Evolutionary conservation across 2,888 invertebrate genomes (phyloP).

Genomic region (Erebia epiphron): DNA sequence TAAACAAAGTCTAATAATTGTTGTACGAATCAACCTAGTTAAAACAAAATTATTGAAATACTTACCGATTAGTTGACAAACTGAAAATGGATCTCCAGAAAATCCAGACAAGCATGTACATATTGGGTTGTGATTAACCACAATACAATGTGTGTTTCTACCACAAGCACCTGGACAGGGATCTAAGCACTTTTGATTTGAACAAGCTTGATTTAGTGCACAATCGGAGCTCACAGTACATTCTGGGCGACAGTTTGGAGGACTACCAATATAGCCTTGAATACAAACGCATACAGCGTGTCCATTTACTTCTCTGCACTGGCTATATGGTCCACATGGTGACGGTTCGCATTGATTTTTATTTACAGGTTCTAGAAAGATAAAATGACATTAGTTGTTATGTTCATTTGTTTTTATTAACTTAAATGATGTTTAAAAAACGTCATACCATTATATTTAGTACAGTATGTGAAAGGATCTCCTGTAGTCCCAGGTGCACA

Average conservation of each 20-base stretch:
- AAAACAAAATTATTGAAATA: slow-evolving; percentile 35
- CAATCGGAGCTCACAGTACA: slow-evolving; percentile 91
- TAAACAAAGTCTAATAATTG: not conserved
- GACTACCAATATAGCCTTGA: slow-evolving; percentile 85
- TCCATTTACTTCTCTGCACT: slow-evolving; percentile 86
- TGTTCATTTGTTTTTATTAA: not conserved
- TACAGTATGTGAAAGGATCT: slow-evolving; percentile 85
- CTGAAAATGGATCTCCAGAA: slow-evolving; percentile 89
- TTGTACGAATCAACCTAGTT: not conserved
- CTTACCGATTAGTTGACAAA: slow-evolving; percentile 82
- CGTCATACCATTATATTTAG: slow-evolving; percentile 59
- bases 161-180: slow-evolving; percentile 91
- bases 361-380: slow-evolving; percentile 51
- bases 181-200: slow-evolving; percentile 88
- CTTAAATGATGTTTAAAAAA: not conserved
- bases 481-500: slow-evolving; percentile 86
- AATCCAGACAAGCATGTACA: slow-evolving; percentile 85
- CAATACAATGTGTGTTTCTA: slow-evolving; percentile 80
- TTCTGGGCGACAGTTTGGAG: slow-evolving; percentile 90
- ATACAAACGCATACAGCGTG: slow-evolving; percentile 89
- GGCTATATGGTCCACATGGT: slow-evolving; percentile 88
- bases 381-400: not conserved
- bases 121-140: slow-evolving; percentile 86
- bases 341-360: slow-evolving; percentile 69
- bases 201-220: slow-evolving; percentile 86